These are phyloP conservation scores for Gari tellinella DNA, from an alignment of 2,888 invertebrate genomes.

Conservation along the genomic window DNA sequence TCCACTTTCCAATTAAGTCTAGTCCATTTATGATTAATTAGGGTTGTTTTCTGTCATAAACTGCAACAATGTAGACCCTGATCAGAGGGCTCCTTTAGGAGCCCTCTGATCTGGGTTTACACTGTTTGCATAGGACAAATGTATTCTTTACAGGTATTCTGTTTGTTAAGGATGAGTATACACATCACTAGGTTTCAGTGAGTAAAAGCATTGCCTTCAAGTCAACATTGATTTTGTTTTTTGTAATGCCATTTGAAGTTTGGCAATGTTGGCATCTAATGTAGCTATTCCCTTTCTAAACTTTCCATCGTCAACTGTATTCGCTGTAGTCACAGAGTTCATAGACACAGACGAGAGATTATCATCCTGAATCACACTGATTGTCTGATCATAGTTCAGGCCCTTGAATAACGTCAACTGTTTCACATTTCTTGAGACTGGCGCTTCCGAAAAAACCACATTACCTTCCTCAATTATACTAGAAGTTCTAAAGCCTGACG, in stretches of 20 bases:
- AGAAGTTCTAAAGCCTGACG: conserved; percentile 33
- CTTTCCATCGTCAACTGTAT: conserved; percentile 72
- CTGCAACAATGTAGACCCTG: too few species aligned
- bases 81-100: too few species aligned
- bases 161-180: too few species aligned
- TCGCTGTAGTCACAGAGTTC: conserved; percentile 61
- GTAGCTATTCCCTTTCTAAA: conserved; percentile 79
- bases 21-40: too few species aligned
- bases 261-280: conserved; percentile 79
- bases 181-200: too few species aligned
- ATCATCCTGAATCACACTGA: conserved; percentile 75
- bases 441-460: conserved; percentile 21
- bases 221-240: conserved; percentile 74
- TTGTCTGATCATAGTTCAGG: conserved; percentile 64
- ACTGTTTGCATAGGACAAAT: too few species aligned
- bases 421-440: conserved; percentile 21
- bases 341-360: conserved; percentile 66
- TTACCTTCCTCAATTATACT: conserved; percentile 52
- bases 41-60: too few species aligned
- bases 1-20: too few species aligned
- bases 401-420: conserved; percentile 44
- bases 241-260: conserved; percentile 74
- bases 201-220: too few species aligned
- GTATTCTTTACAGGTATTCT: too few species aligned
- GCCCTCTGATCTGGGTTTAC: too few species aligned